These are phyloP conservation scores for Alentia gelatinosa DNA, from an alignment of 2,888 invertebrate genomes.

Conservation along the genomic window DNA sequence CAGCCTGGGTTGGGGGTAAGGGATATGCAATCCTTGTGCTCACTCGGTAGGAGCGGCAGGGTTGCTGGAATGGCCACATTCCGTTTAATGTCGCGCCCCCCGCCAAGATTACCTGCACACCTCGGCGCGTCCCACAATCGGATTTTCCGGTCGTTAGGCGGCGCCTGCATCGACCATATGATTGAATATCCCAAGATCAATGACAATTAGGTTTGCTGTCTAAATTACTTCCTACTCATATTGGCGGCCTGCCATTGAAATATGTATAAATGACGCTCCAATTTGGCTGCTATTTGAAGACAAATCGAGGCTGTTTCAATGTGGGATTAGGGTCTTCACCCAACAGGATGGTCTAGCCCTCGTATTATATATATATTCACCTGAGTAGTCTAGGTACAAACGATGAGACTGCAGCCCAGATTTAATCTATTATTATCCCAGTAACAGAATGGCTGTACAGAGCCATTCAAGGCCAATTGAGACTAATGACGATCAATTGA, in stretches of 20 bases:
- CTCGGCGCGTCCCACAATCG: background rate
- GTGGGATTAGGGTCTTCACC: too few relatives aligned
- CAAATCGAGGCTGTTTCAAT: too few relatives aligned
- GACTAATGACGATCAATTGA: too few relatives aligned
- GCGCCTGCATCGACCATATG: background rate
- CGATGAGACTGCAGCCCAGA: too few relatives aligned
- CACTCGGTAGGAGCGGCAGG: background rate
- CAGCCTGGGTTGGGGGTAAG: too few relatives aligned
- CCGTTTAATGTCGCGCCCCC: background rate
- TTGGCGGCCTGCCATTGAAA: background rate
- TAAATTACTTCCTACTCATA: background rate
- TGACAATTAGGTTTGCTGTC: background rate
- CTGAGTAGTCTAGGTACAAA: too few relatives aligned
- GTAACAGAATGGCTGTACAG: too few relatives aligned
- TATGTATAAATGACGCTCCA: background rate
- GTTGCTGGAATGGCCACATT: background rate
- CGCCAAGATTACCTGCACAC: background rate
- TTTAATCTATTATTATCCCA: too few relatives aligned
- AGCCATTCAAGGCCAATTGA: too few relatives aligned
- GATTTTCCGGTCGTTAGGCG: background rate
- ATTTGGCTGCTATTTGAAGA: background rate
- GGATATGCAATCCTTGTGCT: background rate
- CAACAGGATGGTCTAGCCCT: too few relatives aligned
- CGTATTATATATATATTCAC: too few relatives aligned
- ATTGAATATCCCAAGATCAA: slow-evolving; percentile 9